Base-by-base conservation (phyloP, 2,888 invertebrate species). In the Epirrita christyi region DNA sequence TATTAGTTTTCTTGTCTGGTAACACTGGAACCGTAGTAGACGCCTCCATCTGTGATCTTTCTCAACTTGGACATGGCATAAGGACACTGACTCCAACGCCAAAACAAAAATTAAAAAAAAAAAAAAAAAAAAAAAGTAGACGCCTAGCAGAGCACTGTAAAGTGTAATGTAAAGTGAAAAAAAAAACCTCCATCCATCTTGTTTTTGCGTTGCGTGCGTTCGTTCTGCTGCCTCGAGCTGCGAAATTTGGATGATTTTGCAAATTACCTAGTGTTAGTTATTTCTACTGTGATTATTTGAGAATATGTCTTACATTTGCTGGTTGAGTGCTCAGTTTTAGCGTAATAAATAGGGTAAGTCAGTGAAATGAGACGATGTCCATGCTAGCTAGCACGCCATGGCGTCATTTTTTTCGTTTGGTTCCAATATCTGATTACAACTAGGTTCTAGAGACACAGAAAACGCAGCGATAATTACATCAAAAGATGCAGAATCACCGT, bases 281-380 rank as follows among this genome's bases (percentile, higher is more conserved):
- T n/a, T 43, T 47, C 38, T 61, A 61, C 64, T 70, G 81, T 83
- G 81, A 73, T 75, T 64, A 68, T 66, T 67, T 70, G 71, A 75
- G 58, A 55, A 57, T 60, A 61, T 81, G 79, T 68, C 49, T 67
- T 53, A 53, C 49, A 43, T 61, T 54, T 62, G 57, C 44, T 70
- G 72, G 62, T 55, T 60, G 55, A 63, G 61, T 65, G 61, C 59
- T 60, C 64, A 66, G 68, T 73, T 70, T 61, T 75, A 73, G 72
- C 68, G 63, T 71, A 47, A 58, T 65, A 52, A 54, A 36, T 73
- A 80, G 82, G 82, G 67, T 82, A 78, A 82, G 82, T 82, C 45
- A 52, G 53, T 67, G 60, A 62, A 55, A 59, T 36, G 50, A 38
- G 43, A 52, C 44, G 13, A 29, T 14, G 5, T 9, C 49, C 61